Percentiles rank a stretch among this genome's conserved stretches.
Conservation (phyloP, 64 coral and sea anemone genomes). For the Porites australiensis region DNA sequence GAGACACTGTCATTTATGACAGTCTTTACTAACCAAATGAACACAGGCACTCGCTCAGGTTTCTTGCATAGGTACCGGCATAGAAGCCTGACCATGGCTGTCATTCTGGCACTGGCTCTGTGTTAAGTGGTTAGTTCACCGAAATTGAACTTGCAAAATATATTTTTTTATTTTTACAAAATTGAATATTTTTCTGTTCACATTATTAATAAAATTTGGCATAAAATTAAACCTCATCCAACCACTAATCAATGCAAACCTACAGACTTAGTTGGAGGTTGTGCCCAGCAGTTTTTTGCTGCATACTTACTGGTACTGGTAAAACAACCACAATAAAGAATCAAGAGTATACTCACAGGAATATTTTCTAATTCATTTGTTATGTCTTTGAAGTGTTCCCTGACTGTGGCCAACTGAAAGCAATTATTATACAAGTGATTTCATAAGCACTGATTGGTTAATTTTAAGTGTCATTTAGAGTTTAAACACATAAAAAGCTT, state of each 20-base stretch:
- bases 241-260: background rate
- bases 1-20: background rate
- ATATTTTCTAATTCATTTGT: conserved; percentile 2
- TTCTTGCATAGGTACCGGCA: background rate
- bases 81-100: background rate
- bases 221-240: background rate
- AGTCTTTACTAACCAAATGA: background rate
- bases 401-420: conserved; percentile 21
- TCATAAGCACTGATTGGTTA: too few relatives aligned
- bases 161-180: too few relatives aligned
- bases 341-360: background rate
- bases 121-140: background rate
- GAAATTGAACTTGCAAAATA: background rate
- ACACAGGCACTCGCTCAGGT: background rate
- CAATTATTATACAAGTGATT: too few relatives aligned
- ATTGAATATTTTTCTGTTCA: background rate
- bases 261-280: background rate
- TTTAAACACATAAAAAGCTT: too few relatives aligned
- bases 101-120: conserved; percentile 29
- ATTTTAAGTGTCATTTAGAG: too few relatives aligned
- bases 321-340: too few relatives aligned
- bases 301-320: too few relatives aligned
- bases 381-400: background rate
- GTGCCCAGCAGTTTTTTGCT: too few relatives aligned
- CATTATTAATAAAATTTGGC: background rate